These are phyloP conservation scores for Parazoanthus atlanticus DNA, from an alignment of 92 coral and sea anemone species.

Conservation along the genomic window DNA sequence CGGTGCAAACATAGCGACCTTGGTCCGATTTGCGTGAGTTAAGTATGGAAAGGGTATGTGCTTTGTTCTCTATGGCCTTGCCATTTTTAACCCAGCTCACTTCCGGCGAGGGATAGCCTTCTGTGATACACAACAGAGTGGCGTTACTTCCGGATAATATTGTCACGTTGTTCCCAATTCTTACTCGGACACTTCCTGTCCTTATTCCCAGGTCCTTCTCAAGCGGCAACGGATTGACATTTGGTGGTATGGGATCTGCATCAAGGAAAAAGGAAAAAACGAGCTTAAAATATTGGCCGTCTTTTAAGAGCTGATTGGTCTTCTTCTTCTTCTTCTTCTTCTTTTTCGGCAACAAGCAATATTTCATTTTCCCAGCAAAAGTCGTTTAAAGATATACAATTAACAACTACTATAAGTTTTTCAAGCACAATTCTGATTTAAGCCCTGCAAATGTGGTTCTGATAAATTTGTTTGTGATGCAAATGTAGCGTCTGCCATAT, in stretches of 20 bases:
- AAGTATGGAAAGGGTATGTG: background rate
- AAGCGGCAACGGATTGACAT: conserved; percentile 22
- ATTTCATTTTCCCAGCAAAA: too few species aligned
- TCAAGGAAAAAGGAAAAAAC: background rate
- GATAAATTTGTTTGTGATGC: too few species aligned
- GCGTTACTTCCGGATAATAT: conserved; percentile 23
- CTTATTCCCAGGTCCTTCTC: conserved; percentile 16
- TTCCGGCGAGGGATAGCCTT: conserved; percentile 35
- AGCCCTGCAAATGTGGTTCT: too few species aligned
- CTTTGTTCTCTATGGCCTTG: background rate
- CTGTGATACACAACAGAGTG: conserved; percentile 16
- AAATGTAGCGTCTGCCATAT: too few species aligned
- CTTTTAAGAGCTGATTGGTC: background rate
- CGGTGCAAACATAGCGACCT: conserved; percentile 71
- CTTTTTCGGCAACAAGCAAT: too few species aligned
- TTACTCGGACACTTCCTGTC: conserved; percentile 19
- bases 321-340: background rate
- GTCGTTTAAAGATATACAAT: too few species aligned
- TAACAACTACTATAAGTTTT: too few species aligned
- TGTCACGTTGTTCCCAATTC: conserved; percentile 33
- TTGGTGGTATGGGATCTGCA: conserved; percentile 19
- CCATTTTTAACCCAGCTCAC: conserved; percentile 35
- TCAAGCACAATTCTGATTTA: too few species aligned
- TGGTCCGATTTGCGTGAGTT: conserved; percentile 13
- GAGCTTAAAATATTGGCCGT: too few species aligned